Percentiles rank a stretch among this genome's conserved stretches.
These are phyloP conservation scores for human (Homo sapiens) DNA, from an alignment of 2,113 vertebrate species.

Conservation along the genomic window DNA sequence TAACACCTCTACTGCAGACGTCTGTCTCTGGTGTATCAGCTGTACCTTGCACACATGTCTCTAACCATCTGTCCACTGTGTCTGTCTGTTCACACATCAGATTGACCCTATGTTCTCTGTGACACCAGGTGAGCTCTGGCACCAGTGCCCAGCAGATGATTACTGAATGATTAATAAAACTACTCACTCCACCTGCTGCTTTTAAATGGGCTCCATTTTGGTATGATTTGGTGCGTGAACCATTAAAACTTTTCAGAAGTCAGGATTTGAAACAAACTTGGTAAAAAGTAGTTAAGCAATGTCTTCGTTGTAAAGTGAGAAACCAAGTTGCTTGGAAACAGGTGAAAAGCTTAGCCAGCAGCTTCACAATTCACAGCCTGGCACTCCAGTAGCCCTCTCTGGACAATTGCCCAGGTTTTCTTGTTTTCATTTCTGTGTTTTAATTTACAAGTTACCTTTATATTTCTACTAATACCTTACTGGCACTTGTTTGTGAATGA, in stretches of 20 bases:
- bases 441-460: neutral
- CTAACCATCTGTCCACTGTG: fast-evolving
- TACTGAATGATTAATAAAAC: neutral
- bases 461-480: neutral
- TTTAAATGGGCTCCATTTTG: neutral
- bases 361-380: neutral
- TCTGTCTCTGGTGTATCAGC: neutral
- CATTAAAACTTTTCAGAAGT: neutral
- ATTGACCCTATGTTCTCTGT: neutral
- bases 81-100: fast-evolving
- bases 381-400: neutral
- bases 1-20: fast-evolving
- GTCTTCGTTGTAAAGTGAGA: neutral
- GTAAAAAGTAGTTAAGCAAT: neutral
- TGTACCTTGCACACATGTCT: fast-evolving
- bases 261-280: neutral
- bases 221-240: neutral
- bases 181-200: neutral
- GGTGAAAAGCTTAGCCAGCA: neutral
- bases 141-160: neutral
- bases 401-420: neutral
- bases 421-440: neutral
- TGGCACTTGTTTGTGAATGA: neutral
- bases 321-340: neutral
- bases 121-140: neutral